phyloP scores from a whole-genome alignment of 2,888 invertebrate genomes.

The Nephrotoma appendiculata region DNA sequence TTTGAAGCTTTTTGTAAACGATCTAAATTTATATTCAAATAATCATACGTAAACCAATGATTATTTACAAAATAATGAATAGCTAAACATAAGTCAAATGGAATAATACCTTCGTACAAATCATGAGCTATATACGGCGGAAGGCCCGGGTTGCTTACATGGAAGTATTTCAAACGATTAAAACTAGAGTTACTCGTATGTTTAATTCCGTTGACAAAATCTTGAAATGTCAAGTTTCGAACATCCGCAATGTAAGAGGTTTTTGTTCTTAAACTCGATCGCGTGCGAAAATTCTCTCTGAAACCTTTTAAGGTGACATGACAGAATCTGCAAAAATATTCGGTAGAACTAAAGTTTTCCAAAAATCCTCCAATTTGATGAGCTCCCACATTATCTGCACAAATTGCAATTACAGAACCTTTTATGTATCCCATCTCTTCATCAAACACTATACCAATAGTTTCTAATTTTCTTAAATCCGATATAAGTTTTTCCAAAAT shows the following conservation, averaged over 20 bases:
- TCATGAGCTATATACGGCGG: constrained; percentile 20
- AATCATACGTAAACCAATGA: neutral
- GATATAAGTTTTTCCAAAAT: neutral
- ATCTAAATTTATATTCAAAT: neutral
- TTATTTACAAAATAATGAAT: neutral
- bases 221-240: neutral
- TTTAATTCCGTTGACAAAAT: constrained; percentile 15
- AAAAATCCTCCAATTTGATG: too few relatives aligned
- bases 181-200: constrained; percentile 16
- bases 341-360: too few relatives aligned
- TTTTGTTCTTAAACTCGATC: neutral
- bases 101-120: constrained; percentile 11
- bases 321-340: too few relatives aligned
- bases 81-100: neutral
- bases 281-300: too few relatives aligned
- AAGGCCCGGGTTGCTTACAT: constrained; percentile 17
- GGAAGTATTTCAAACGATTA: constrained; percentile 16
- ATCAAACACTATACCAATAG: neutral
- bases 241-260: neutral
- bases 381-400: neutral
- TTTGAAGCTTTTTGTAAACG: constrained; percentile 1
- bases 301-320: too few relatives aligned
- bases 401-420: neutral
- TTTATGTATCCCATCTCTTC: neutral
- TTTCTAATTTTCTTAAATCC: neutral